Evolutionary conservation across 2,797 vertebrate species (phyloP), one percentile per base, ranked within the genome.

Genomic region (Eulemur rubriventer): DNA sequence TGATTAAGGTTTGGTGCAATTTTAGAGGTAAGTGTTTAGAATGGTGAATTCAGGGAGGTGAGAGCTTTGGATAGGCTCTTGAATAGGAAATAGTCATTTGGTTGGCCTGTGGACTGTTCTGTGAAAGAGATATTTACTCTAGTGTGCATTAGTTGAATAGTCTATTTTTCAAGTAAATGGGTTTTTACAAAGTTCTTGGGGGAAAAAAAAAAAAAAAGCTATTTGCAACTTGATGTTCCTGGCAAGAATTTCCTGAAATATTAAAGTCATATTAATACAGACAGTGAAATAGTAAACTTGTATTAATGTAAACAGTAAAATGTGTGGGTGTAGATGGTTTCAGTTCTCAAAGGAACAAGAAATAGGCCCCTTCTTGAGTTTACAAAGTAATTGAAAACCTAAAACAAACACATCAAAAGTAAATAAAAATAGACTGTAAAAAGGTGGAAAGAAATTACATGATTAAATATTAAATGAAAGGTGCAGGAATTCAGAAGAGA

Each of bases 161-260:
- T 75, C n/a, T 79, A 22, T 65, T 84, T 95, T 91, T 55, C 65
- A 88, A 81, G 22, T 52, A 93, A 88, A 70, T 65, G 38, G 13
- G 0, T 69, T 84, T 88, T 84, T 30, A 41, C 13, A 35, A 96
- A 69, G 17, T 90, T 90, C 28, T 9, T 75, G 6, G 4, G 41
- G 41, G 41, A 1, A 41, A 41, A 41, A 9, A 28, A 24, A 38
- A 89, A 9, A 3, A 18, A 28, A 57, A 2, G 7, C 76, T 89
- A 81, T 93, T 95, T 96, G 30, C 73, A 89, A 76, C 4, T 46
- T 75, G n/a, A 59, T 76, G 33, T 85, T 81, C 24, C 59, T 72
- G 46, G 16, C n/a, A 96, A 96, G 46, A 81, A 63, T 84, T 72
- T 85, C 14, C 38, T 89, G 30, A 95, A 88, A 85, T 95, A 85